phyloP scores from a whole-genome alignment of 1,140 invertebrate species.

The Penaeus japonicus region DNA sequence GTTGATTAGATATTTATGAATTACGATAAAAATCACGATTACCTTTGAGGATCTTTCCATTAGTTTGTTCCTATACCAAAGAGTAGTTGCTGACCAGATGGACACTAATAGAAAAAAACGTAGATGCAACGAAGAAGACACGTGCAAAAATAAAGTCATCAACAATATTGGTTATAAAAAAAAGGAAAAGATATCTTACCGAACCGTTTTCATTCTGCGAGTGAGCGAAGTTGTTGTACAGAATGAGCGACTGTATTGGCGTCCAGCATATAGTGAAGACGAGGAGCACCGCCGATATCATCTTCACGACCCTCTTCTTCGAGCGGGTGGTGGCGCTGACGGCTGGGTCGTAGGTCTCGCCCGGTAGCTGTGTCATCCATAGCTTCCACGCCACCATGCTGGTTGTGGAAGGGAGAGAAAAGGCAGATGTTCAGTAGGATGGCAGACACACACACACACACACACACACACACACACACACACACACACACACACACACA shows the following conservation, averaged over 20 bases:
- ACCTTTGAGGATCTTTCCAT: no score
- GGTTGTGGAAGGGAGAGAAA: not conserved
- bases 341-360: constrained; percentile 60
- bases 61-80: no score
- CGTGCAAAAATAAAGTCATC: no score
- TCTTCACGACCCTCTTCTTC: constrained; percentile 64
- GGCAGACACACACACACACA: not conserved
- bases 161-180: no score
- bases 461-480: no score
- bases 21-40: no score
- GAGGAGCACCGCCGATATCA: constrained; percentile 66
- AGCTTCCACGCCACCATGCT: constrained; percentile 65
- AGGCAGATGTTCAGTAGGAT: not conserved
- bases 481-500: no score
- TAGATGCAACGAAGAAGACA: no score
- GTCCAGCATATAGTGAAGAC: constrained; percentile 65
- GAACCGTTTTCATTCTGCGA: not conserved
- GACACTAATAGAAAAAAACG: no score
- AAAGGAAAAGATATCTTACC: no score
- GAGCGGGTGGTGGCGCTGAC: constrained; percentile 49
- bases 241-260: constrained; percentile 62
- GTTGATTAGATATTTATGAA: no score
- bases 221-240: constrained; percentile 61
- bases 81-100: no score
- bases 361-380: constrained; percentile 61